Base-by-base conservation (phyloP, 2,113 vertebrate species). In the Monopterus albus region DNA sequence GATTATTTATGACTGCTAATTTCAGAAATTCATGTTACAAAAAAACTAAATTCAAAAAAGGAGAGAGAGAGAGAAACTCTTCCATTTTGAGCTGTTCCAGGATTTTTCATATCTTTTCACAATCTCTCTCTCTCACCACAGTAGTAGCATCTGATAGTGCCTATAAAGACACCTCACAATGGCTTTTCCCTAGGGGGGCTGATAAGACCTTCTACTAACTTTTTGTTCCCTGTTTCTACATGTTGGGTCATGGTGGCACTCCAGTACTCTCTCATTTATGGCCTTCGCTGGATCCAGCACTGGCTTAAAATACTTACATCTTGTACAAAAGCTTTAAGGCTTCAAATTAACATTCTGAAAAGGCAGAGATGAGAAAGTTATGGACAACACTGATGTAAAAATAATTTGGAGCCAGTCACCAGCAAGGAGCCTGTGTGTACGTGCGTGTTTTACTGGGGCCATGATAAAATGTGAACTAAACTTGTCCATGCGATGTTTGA, bases 121-220 rank as follows among this genome's bases (percentile, higher is more conserved):
- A 46, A 47, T 68, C 73, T 59, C 7, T 40, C 56, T 57, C 20
- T 21, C 62, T 74, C 82, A 68, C 17, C 39, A n/a, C n/a, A 46
- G 62, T 14, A 23, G 53, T 46, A 59, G 57, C 38, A 52, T 76
- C 71, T 57, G 75, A 86, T 72, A 73, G 71, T 11, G 50, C 21
- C 71, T 73, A 39, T 63, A 52, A 72, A 45, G 25, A 74, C 65
- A 80, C 75, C 61, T 75, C 53, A 74, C 74, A 63, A 64, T 75
- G 60, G 52, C 14, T 77, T 80, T 75, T 75, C 82, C 65, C 69
- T 47, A 29, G 67, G 75, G 72, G 52, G 71, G n/a, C 56, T 33
- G 60, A 76, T 75, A 72, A 70, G 72, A 83, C 78, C 78, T 71
- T 53, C 72, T 76, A 50, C 47, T 56, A 72, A 67, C 70, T 60